Evolutionary conservation across 2,888 invertebrate species (phyloP).

Genomic region (Nasonia oneida): DNA sequence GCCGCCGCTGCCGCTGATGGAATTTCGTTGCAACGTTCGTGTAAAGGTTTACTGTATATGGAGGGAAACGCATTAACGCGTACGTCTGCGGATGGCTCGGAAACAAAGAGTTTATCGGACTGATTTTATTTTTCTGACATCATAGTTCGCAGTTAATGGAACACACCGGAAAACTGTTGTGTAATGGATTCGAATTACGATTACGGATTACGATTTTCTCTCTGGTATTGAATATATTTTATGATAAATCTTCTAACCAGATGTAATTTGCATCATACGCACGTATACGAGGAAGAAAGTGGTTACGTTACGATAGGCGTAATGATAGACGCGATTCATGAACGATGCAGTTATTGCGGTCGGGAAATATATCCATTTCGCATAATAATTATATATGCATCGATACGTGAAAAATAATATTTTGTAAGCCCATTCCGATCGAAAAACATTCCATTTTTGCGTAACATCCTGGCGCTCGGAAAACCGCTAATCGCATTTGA

Average conservation of each 20-base stretch:
- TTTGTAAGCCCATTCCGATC: neutral
- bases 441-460: neutral
- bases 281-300: neutral
- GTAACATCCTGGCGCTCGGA: neutral
- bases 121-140: neutral
- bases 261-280: neutral
- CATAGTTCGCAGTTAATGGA: neutral
- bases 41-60: neutral
- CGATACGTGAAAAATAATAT: neutral
- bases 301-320: neutral
- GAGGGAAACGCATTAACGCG: neutral
- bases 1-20: neutral
- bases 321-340: slow-evolving; percentile 4
- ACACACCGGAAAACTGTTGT: neutral
- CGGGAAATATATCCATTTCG: neutral
- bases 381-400: neutral
- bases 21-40: neutral
- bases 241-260: neutral
- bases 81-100: neutral
- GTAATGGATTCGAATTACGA: neutral
- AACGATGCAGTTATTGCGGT: neutral
- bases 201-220: neutral
- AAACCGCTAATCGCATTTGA: neutral
- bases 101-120: neutral
- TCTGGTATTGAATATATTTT: neutral